Evolutionary conservation across 2,797 vertebrate species (phyloP), one percentile per base, ranked within the genome.

Genomic region (Micropoecilia bifurca): DNA sequence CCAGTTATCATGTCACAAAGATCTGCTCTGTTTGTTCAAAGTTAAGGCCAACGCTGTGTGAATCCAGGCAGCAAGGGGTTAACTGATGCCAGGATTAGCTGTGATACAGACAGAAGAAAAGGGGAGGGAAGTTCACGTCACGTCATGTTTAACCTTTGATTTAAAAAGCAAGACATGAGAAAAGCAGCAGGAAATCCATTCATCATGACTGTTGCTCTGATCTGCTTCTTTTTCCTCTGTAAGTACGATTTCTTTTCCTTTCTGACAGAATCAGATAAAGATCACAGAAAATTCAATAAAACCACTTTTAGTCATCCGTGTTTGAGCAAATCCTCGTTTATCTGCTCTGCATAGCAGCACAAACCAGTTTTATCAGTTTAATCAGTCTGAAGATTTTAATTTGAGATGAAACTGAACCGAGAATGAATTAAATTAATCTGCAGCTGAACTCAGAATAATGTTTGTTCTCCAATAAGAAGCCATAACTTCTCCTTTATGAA

Each of bases 71-170:
- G 7, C 18, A 20, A 39, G 18, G 33, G 61, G 61, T 66, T 66
- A 66, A 66, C 61, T 20, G 33, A 22, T 39, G 61, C 61, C 61
- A 66, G 18, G 20, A 36, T 39, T 66, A 61, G 30, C 59, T 61
- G 55, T n/a, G 14, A 59, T 30, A 28, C 55, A 59, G 55, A 28
- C 55, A n/a, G 59, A 18, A 33, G 14, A 25, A 66, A 66, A 66
- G 61, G 61, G 61, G 61, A 36, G 61, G 61, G 33, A 22, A 39
- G 57, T 61, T 61, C 3, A 61, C 57, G 61, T 61, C 3, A 61
- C 57, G 61, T 66, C 61, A 66, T 39, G 61, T 66, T 66, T 39
- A 66, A 66, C 61, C 61, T 66, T 39, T 66, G 61, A 39, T 66
- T 36, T 66, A 66, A 66, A 66, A 66, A 66, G 61, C 61, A 10